Conservation (phyloP, 1,140 invertebrate genomes). For the Pollicipes pollicipes region DNA sequence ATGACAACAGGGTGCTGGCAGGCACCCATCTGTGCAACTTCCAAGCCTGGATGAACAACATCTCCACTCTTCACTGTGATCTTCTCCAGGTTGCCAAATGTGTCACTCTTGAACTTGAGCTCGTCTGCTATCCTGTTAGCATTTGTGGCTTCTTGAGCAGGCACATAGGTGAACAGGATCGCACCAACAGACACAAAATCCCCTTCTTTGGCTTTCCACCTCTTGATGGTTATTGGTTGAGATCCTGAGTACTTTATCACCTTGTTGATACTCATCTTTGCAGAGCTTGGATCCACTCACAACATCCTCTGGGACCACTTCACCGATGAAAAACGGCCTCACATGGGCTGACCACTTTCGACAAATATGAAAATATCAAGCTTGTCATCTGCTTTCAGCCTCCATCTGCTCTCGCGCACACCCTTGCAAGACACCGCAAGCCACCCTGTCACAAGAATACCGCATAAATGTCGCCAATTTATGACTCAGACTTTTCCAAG, state of each 20-base stretch:
- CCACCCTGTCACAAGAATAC: too few species aligned
- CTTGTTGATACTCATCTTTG: not conserved
- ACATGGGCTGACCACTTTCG: too few species aligned
- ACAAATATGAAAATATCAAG: too few species aligned
- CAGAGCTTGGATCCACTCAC: too few species aligned
- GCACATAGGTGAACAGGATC: not conserved
- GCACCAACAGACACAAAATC: not conserved
- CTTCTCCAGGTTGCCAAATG: not conserved
- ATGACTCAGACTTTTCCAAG: too few species aligned
- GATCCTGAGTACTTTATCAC: not conserved
- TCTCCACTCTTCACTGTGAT: not conserved
- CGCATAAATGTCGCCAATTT: too few species aligned
- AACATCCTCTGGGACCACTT: too few species aligned
- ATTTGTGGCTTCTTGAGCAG: not conserved
- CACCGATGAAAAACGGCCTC: not conserved
- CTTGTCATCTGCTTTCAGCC: too few species aligned
- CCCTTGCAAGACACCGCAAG: too few species aligned
- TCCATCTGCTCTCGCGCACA: too few species aligned
- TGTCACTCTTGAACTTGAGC: not conserved
- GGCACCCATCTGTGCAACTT: slow-evolving; percentile 22
- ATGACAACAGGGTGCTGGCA: slow-evolving; percentile 88
- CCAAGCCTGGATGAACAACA: not conserved
- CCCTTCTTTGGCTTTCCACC: not conserved
- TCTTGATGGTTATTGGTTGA: not conserved
- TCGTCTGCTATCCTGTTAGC: not conserved